phyloP scores from a whole-genome alignment of 2,888 invertebrate genomes.

The Athalia circularis region DNA sequence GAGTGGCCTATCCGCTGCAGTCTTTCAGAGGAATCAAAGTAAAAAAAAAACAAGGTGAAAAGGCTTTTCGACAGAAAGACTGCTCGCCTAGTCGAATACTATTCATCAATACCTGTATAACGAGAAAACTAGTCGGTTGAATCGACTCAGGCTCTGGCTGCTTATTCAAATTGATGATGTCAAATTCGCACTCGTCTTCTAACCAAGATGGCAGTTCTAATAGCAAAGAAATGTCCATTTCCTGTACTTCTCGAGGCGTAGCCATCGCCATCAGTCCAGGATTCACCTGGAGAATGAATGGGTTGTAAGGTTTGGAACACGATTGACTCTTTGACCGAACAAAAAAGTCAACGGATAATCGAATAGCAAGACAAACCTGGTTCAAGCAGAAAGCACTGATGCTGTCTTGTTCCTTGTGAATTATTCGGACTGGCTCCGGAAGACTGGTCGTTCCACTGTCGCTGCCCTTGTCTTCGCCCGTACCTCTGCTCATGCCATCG shows the following conservation, averaged over 20 bases:
- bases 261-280: conserved; percentile 92
- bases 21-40: conserved; percentile 59
- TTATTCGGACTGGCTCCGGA: conserved; percentile 92
- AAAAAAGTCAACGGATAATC: conserved; percentile 38
- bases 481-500: conserved; percentile 67
- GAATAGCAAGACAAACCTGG: conserved; percentile 78
- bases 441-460: conserved; percentile 73
- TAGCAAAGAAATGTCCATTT: conserved; percentile 96
- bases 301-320: neutral
- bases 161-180: conserved; percentile 88
- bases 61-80: neutral
- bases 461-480: conserved; percentile 70
- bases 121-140: conserved; percentile 90
- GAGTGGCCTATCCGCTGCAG: conserved; percentile 77
- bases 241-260: conserved; percentile 97
- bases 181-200: conserved; percentile 98
- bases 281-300: conserved; percentile 77
- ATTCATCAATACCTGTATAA: conserved; percentile 82
- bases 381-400: conserved; percentile 98
- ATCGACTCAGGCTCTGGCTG: conserved; percentile 82
- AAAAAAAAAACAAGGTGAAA: neutral
- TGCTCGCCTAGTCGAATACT: conserved; percentile 17
- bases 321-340: neutral
- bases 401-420: conserved; percentile 99
- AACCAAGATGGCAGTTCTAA: conserved; percentile 95